These are phyloP conservation scores for Neoitamus cyanurus DNA, from an alignment of 2,888 invertebrate species.

Conservation along the genomic window DNA sequence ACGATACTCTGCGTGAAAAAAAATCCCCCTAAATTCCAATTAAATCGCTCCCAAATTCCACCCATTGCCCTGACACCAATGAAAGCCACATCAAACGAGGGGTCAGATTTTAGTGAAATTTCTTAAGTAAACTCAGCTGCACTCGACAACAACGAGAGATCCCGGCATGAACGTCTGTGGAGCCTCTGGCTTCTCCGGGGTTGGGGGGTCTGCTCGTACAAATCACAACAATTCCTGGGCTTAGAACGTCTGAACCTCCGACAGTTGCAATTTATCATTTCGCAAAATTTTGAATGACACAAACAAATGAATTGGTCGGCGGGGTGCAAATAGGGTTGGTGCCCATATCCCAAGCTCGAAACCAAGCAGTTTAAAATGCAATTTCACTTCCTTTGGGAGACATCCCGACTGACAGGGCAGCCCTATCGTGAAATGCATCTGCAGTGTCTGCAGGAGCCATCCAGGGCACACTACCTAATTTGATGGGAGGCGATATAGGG, in stretches of 20 bases:
- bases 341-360: background rate
- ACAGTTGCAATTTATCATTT: slow-evolving; percentile 14
- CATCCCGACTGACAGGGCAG: background rate
- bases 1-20: background rate
- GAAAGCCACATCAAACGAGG: background rate
- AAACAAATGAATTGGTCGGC: slow-evolving; percentile 26
- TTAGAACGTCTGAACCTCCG: background rate
- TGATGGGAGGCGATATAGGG: background rate
- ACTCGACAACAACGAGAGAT: background rate
- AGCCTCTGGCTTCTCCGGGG: background rate
- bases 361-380: background rate
- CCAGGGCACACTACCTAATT: background rate
- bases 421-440: slow-evolving; percentile 3
- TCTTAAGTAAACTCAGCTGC: slow-evolving; percentile 12
- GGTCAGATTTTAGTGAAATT: background rate
- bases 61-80: background rate
- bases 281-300: background rate
- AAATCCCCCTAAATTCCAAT: background rate
- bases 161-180: background rate
- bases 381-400: background rate
- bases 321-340: background rate
- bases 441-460: background rate
- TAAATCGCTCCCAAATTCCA: background rate
- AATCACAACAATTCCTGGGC: slow-evolving; percentile 6
- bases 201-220: background rate